Evolutionary conservation across 1,140 invertebrate species (phyloP).

Genomic region (Caenorhabditis latens): DNA sequence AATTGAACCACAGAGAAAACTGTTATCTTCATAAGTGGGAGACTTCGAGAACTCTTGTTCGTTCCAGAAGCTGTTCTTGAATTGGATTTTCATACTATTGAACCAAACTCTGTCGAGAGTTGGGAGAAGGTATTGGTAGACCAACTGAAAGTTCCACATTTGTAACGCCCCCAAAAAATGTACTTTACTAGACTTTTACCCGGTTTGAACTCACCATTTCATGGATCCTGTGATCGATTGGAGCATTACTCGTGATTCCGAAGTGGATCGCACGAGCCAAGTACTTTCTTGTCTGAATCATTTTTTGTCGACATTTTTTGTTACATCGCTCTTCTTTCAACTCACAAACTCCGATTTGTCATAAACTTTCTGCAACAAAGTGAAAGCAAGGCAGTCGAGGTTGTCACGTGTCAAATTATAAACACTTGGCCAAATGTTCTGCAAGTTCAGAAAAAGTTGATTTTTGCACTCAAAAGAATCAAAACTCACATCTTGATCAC

Average conservation of each 20-base stretch:
- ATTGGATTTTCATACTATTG: constrained; percentile 7
- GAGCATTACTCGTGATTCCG: constrained; percentile 12
- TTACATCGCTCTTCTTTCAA: not conserved
- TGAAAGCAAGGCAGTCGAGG: constrained; percentile 44
- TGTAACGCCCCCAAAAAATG: too few species aligned
- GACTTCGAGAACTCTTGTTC: not conserved
- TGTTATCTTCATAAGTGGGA: constrained; percentile 37
- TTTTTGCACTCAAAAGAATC: not conserved
- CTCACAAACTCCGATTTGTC: constrained; percentile 45
- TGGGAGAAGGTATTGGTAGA: constrained; percentile 42
- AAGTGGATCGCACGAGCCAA: constrained; percentile 17
- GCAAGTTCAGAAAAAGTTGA: not conserved
- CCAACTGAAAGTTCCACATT: constrained; percentile 2
- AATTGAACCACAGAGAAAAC: constrained; percentile 19
- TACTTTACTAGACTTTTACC: too few species aligned
- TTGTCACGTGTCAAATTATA: constrained; percentile 31
- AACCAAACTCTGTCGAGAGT: constrained; percentile 23
- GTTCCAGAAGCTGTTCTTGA: constrained; percentile 29
- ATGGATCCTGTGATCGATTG: constrained; percentile 36
- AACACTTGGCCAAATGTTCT: constrained; percentile 52
- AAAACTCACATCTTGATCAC: constrained; percentile 48
- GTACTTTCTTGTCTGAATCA: constrained; percentile 32
- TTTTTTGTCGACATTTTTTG: not conserved
- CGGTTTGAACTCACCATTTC: not conserved
- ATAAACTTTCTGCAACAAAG: constrained; percentile 33